Conservation (phyloP, 2,888 invertebrate species). For the Melanargia galathea region DNA sequence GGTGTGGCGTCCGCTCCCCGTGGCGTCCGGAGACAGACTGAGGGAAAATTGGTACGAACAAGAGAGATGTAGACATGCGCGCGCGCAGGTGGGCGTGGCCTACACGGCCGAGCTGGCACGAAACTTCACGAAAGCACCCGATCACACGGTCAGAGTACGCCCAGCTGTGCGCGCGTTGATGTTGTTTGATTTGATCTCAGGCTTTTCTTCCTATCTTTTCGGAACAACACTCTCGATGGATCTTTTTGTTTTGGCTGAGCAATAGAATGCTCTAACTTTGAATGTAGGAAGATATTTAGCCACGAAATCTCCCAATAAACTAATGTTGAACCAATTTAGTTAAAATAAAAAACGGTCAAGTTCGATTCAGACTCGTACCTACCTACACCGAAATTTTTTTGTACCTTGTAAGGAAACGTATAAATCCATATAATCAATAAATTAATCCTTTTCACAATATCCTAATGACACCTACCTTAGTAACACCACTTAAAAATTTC, state of each 20-base stretch:
- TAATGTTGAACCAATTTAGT: no score
- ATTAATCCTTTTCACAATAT: no score
- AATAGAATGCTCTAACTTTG: neutral
- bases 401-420: no score
- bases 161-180: slow-evolving; percentile 61
- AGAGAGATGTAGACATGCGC: slow-evolving; percentile 54
- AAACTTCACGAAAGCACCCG: slow-evolving; percentile 64
- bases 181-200: slow-evolving; percentile 56
- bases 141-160: slow-evolving; percentile 67
- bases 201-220: slow-evolving; percentile 41
- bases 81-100: slow-evolving; percentile 65
- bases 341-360: no score
- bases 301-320: no score
- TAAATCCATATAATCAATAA: no score
- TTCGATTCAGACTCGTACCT: no score
- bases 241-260: neutral
- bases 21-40: slow-evolving; percentile 55
- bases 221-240: slow-evolving; percentile 16
- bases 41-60: slow-evolving; percentile 43
- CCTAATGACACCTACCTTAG: no score
- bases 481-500: no score
- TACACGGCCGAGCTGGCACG: slow-evolving; percentile 61
- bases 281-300: no score
- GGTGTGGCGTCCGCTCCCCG: slow-evolving; percentile 64
- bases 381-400: no score